Evolutionary conservation across 23 tunicate genomes (phyloP), one percentile per base, ranked within the genome.

Genomic region (Aplidium turbinatum): DNA sequence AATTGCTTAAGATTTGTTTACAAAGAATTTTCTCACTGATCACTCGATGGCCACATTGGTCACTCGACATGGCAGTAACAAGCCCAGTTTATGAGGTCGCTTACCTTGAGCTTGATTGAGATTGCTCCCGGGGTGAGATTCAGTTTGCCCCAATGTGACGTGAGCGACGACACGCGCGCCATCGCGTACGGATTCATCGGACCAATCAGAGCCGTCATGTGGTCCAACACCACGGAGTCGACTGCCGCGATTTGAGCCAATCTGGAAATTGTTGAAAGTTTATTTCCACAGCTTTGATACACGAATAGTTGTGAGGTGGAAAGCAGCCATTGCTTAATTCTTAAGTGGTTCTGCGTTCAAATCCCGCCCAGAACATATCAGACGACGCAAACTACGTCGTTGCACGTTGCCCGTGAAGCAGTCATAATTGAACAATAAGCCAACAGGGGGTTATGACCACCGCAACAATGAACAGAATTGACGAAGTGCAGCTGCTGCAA

Each of bases 151-250:
- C 96, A 88, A 68, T 88, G 96, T 26, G 80, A 35, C 20, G 83
- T 88, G 56, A 75, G 58, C 38, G 82, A 55, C 1, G 77, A 80
- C 21, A 88, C 87, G 6, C 87, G 65, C 23, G 96, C 74, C 74
- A 85, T 76, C 1, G 96, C 68, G 36, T 73, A 88, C n/a, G 78
- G 75, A 42, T 62, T 70, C 83, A 88, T 81, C 6, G 96, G 96
- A 23, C 96, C 96, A 51, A 88, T 88, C 74, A 88, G 53, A 22
- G 38, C 81, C 20, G 78, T 38, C 83, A 88, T 75, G 0, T 75
- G 56, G 33, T 76, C 83, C 33, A 51, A 56, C 68, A 75, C 61
- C 57, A 38, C 52, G 3, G 96, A 86, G 19, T 88, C 77, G 7
- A 88, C 83, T 18, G 83, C 64, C 3, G 87, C 87, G 26, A 88